Percentiles rank a stretch among this genome's conserved stretches.
These are phyloP conservation scores for Aquatica leii DNA, from an alignment of 2,888 invertebrate genomes.

Conservation along the genomic window DNA sequence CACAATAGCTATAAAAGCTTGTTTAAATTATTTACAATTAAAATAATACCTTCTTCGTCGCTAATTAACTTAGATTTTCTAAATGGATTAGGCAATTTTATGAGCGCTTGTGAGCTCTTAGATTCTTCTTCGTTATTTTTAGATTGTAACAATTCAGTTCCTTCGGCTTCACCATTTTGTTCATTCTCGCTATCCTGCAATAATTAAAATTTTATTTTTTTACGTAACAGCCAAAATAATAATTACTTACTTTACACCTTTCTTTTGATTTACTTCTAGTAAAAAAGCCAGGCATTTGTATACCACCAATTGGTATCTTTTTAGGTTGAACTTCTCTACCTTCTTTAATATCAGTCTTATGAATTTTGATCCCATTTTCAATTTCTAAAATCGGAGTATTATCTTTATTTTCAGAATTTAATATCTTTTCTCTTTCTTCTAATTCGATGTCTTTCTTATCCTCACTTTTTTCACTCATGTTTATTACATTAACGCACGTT, in stretches of 20 bases:
- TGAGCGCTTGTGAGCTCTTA: slow-evolving; percentile 55
- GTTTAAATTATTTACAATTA: slow-evolving; percentile 3
- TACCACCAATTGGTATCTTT: slow-evolving; percentile 87
- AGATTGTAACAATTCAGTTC: slow-evolving; percentile 55
- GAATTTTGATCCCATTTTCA: slow-evolving; percentile 66
- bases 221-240: neutral
- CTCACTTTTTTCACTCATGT: slow-evolving; percentile 61
- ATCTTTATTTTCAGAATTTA: slow-evolving; percentile 69
- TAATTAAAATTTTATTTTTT: neutral
- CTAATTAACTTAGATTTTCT: slow-evolving; percentile 60
- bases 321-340: slow-evolving; percentile 80
- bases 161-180: slow-evolving; percentile 60
- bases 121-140: slow-evolving; percentile 53
- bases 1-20: slow-evolving; percentile 43
- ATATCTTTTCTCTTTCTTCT: slow-evolving; percentile 69
- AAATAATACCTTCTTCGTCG: slow-evolving; percentile 47
- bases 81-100: slow-evolving; percentile 67
- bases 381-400: slow-evolving; percentile 54
- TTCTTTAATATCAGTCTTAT: slow-evolving; percentile 68
- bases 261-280: slow-evolving; percentile 79
- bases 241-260: slow-evolving; percentile 70
- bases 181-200: slow-evolving; percentile 58
- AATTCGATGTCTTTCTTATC: slow-evolving; percentile 74
- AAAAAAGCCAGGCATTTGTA: slow-evolving; percentile 87
- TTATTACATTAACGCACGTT: neutral